These are phyloP conservation scores for Embidobia sp. DNA, from an alignment of 2,888 invertebrate species.

Conservation along the genomic window DNA sequence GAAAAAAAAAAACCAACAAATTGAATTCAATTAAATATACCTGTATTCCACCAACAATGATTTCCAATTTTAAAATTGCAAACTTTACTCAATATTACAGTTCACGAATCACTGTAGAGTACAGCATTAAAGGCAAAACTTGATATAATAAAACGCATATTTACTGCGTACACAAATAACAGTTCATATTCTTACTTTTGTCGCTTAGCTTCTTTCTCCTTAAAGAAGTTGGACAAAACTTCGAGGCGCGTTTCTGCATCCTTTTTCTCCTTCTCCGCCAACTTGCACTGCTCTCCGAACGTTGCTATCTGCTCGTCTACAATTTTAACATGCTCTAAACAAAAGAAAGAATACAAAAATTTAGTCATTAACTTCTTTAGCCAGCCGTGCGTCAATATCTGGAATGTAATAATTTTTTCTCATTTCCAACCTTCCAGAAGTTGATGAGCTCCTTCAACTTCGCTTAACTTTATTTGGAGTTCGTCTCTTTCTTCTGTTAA, in stretches of 20 bases:
- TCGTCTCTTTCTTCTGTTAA: conserved; percentile 83
- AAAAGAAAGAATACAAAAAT: conserved; percentile 18
- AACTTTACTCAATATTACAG: no score
- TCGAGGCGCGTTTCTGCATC: conserved; percentile 92
- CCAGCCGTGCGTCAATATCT: no score
- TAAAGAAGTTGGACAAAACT: conserved; percentile 94
- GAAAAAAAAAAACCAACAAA: conserved; percentile 68
- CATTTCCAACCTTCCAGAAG: conserved; percentile 78
- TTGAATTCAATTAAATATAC: no score
- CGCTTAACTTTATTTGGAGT: conserved; percentile 75
- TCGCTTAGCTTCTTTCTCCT: conserved; percentile 93
- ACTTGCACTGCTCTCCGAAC: conserved; percentile 84
- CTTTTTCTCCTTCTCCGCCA: conserved; percentile 87
- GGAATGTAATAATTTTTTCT: conserved; percentile 4
- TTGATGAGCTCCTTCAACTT: conserved; percentile 80
- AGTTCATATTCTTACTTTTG: conserved; percentile 86
- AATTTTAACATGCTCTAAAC: conserved; percentile 63
- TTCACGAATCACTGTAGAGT: no score
- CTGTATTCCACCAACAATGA: no score
- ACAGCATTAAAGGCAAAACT: no score
- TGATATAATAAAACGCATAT: no score
- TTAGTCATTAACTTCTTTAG: not conserved
- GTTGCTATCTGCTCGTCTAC: conserved; percentile 82
- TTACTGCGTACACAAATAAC: not conserved
- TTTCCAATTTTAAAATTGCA: no score